These are phyloP conservation scores for Melanostoma mellinum DNA, from an alignment of 2,888 invertebrate species.

Conservation along the genomic window DNA sequence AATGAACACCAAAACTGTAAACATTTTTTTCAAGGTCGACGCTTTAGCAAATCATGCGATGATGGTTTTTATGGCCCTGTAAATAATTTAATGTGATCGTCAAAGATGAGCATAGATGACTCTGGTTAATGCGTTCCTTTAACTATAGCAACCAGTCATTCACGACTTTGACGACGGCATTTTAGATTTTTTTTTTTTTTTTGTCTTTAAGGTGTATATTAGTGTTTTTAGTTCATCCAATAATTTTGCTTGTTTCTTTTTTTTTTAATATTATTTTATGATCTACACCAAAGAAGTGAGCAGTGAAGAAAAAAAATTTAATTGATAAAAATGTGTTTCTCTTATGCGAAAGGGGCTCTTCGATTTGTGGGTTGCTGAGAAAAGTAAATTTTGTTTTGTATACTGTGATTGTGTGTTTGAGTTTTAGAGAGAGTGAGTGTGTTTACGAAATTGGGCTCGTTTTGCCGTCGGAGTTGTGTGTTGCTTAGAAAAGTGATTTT, in stretches of 20 bases:
- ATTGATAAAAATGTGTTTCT: too few relatives aligned
- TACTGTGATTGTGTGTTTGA: too few relatives aligned
- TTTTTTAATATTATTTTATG: conserved; percentile 20
- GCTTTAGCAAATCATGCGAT: conserved; percentile 79
- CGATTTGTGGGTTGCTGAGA: too few relatives aligned
- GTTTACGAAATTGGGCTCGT: too few relatives aligned
- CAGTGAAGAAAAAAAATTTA: too few relatives aligned
- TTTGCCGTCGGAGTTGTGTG: too few relatives aligned
- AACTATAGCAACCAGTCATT: conserved; percentile 32
- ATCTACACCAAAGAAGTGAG: too few relatives aligned
- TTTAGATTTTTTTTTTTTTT: conserved; percentile 15
- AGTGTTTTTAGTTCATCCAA: conserved; percentile 22
- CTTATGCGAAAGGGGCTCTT: too few relatives aligned
- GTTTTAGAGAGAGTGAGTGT: too few relatives aligned
- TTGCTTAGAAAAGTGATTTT: too few relatives aligned
- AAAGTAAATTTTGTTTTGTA: too few relatives aligned
- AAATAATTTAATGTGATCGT: conserved; percentile 80
- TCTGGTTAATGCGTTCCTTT: conserved; percentile 14
- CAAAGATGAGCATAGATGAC: conserved; percentile 56
- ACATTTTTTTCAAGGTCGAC: conserved; percentile 79
- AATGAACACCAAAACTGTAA: conserved; percentile 44
- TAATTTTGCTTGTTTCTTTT: conserved; percentile 19
- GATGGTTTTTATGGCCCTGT: conserved; percentile 79
- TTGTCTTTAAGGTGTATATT: conserved; percentile 10
- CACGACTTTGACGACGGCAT: conserved; percentile 22